Conservation (phyloP, 1,140 invertebrate species). For the Diploscapter pachys region DNA sequence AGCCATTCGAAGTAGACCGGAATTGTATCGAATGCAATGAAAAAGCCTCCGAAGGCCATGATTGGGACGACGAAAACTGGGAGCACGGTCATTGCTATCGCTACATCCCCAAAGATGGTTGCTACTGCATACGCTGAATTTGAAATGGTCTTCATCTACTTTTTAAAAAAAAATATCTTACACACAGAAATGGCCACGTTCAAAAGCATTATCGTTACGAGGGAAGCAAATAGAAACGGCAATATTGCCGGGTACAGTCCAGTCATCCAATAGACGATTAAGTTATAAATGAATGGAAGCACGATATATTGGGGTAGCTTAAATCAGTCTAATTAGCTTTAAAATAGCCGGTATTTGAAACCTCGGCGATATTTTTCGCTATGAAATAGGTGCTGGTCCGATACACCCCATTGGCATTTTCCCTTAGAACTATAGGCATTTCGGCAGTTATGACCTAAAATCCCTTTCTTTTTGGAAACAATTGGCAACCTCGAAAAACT, state of each 20-base stretch:
- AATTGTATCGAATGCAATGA: conserved; percentile 79
- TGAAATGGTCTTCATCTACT: not conserved
- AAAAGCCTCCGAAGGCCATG: conserved; percentile 89
- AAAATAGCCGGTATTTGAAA: conserved; percentile 72
- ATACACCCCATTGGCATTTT: conserved; percentile 87
- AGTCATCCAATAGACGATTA: no score
- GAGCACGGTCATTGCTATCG: conserved; percentile 67
- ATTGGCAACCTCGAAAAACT: no score
- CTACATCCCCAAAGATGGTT: conserved; percentile 73
- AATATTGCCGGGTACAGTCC: conserved; percentile 11
- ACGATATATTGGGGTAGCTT: no score
- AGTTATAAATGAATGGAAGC: no score
- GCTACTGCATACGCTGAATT: conserved; percentile 80
- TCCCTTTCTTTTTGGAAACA: no score
- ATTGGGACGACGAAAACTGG: conserved; percentile 66
- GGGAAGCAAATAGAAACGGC: conserved; percentile 22
- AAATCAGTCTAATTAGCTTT: conserved; percentile 50
- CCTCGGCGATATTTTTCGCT: conserved; percentile 68
- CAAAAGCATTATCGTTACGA: conserved; percentile 23
- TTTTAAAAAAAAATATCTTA: conserved; percentile 9
- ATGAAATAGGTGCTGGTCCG: conserved; percentile 87
- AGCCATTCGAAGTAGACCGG: conserved; percentile 83
- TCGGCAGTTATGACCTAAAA: conserved; percentile 66
- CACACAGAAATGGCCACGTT: conserved; percentile 39
- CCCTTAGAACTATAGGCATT: conserved; percentile 82